These are phyloP conservation scores for Myzus persicae DNA, from an alignment of 1,140 invertebrate genomes.

Conservation along the genomic window DNA sequence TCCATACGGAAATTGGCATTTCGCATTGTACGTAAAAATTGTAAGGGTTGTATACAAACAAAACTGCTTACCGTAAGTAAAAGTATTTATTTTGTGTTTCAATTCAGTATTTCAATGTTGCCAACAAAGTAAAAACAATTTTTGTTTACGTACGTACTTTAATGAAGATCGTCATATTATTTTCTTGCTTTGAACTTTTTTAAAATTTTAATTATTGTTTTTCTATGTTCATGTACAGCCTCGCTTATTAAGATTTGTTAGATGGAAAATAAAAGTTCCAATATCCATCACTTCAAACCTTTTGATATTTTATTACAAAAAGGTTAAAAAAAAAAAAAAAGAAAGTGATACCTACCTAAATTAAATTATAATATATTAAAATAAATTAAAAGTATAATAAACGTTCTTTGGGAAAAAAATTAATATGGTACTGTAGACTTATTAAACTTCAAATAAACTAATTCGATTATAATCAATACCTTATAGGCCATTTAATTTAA, in stretches of 20 bases:
- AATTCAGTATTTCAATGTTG: no score
- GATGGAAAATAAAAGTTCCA: background rate
- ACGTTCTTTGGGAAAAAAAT: background rate
- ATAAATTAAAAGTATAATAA: background rate
- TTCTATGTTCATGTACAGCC: background rate
- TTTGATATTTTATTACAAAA: no score
- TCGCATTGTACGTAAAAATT: background rate
- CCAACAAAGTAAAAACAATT: background rate
- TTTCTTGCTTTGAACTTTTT: background rate
- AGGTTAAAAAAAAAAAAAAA: background rate
- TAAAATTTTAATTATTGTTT: background rate
- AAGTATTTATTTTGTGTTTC: background rate
- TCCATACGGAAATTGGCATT: background rate
- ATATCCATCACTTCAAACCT: background rate
- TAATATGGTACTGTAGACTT: background rate
- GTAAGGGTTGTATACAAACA: background rate
- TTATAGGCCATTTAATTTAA: background rate
- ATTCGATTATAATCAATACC: background rate
- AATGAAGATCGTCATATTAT: background rate
- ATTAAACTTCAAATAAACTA: no score
- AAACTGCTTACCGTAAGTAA: no score
- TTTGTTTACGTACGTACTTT: background rate
- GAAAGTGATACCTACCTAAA: no score
- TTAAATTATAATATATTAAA: background rate
- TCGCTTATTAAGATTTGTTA: background rate